phyloP scores from a whole-genome alignment of 1,140 invertebrate species.

The Penaeus chinensis region DNA sequence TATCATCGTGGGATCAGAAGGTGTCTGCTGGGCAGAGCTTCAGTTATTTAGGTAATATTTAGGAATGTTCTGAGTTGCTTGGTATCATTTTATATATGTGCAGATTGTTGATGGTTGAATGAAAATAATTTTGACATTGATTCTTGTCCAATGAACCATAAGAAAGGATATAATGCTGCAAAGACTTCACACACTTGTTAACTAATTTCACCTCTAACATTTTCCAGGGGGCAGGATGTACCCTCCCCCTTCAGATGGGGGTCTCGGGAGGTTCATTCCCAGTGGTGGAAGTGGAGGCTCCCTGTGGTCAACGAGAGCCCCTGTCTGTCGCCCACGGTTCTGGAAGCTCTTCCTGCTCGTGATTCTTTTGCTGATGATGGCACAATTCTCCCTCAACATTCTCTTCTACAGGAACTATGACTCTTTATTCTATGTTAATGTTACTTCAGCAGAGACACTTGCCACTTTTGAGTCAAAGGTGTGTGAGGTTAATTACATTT shows the following conservation, averaged over 20 bases:
- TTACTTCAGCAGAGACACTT: constrained; percentile 5
- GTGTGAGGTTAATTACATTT: background rate
- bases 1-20: background rate
- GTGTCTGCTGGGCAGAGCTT: constrained; percentile 1
- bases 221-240: background rate
- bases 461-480: constrained; percentile 33
- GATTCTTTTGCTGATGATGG: constrained; percentile 25
- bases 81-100: background rate
- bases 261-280: background rate
- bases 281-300: background rate
- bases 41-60: background rate
- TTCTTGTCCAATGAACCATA: too few relatives aligned
- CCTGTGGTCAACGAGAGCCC: background rate
- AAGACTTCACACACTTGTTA: background rate
- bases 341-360: constrained; percentile 25
- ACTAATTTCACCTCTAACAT: background rate
- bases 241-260: background rate
- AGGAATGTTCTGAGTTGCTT: background rate
- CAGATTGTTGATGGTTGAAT: background rate
- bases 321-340: constrained; percentile 23
- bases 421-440: constrained; percentile 48
- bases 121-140: background rate
- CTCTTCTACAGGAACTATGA: constrained; percentile 48
- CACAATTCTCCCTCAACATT: constrained; percentile 40
- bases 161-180: too few relatives aligned